A percentile compares a stretch with the other conserved stretches of the same genome.
Evolutionary conservation across 2,888 invertebrate genomes (phyloP).

Genomic region (Drosophila kanekoi): DNA sequence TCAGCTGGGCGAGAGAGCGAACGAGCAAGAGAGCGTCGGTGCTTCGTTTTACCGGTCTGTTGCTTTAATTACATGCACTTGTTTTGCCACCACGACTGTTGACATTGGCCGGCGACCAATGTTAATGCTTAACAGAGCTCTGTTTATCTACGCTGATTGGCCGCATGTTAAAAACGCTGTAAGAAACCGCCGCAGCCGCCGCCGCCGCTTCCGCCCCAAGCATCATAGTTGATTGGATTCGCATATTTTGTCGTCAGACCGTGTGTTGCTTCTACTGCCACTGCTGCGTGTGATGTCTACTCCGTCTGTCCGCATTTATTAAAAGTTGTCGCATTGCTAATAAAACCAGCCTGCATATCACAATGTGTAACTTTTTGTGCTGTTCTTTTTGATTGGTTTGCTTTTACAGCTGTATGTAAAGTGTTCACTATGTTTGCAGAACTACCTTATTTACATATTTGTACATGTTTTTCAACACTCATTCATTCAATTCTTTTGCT

Average conservation of each 20-base stretch:
- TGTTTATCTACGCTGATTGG: constrained; percentile 71
- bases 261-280: constrained; percentile 5
- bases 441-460: constrained; percentile 36
- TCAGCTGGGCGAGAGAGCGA: neutral
- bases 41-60: constrained; percentile 25
- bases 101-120: constrained; percentile 56
- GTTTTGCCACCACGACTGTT: constrained; percentile 50
- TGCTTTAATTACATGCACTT: constrained; percentile 60
- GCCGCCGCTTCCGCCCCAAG: constrained; percentile 21
- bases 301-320: constrained; percentile 55
- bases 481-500: constrained; percentile 15
- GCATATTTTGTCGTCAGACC: constrained; percentile 4
- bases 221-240: constrained; percentile 45
- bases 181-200: constrained; percentile 35
- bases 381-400: constrained; percentile 56
- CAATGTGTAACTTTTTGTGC: constrained; percentile 8
- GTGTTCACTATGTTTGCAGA: constrained; percentile 1
- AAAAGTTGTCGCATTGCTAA: constrained; percentile 60
- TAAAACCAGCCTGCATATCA: constrained; percentile 25
- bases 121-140: constrained; percentile 66
- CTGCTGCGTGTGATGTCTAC: neutral
- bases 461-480: constrained; percentile 14
- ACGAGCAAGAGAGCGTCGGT: constrained; percentile 4
- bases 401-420: constrained; percentile 22
- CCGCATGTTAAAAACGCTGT: constrained; percentile 63